Percentiles rank a stretch among this genome's conserved stretches.
Conservation (phyloP, 2,797 vertebrate species). For the Lophotriccus pileatus region DNA sequence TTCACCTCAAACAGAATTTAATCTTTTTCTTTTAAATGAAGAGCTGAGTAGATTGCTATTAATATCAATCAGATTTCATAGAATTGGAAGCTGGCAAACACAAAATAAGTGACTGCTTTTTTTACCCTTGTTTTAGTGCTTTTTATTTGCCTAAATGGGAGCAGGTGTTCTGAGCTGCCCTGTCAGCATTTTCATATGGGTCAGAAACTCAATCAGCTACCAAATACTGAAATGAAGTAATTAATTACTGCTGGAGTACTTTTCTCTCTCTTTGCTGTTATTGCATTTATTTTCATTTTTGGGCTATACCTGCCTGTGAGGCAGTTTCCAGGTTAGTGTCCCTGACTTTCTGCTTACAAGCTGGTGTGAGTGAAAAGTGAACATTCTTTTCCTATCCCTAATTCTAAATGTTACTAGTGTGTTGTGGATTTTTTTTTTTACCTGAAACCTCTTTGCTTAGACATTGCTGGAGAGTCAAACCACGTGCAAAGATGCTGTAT, state of each 20-base stretch:
- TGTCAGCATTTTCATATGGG: neutral
- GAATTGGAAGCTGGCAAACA: neutral
- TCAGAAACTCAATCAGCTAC: neutral
- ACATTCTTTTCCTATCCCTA: neutral
- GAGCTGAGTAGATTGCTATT: neutral
- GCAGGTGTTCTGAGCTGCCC: neutral
- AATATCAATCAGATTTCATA: neutral
- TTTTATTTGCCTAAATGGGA: neutral
- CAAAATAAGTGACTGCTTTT: neutral
- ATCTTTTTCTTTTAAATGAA: neutral
- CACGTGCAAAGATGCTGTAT: neutral
- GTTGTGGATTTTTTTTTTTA: accelerated
- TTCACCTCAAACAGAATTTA: neutral
- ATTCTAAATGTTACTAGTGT: neutral
- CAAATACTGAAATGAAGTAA: neutral
- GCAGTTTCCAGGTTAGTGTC: neutral
- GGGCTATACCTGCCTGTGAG: neutral
- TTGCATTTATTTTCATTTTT: neutral
- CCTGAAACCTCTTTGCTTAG: neutral
- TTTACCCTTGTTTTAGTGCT: neutral
- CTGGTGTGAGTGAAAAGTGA: neutral
- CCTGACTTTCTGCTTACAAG: neutral
- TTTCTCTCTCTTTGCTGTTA: neutral
- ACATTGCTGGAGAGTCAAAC: neutral
- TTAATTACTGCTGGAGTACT: neutral